phyloP scores from a whole-genome alignment of 2,888 invertebrate species.

The Trilocha varians region DNA sequence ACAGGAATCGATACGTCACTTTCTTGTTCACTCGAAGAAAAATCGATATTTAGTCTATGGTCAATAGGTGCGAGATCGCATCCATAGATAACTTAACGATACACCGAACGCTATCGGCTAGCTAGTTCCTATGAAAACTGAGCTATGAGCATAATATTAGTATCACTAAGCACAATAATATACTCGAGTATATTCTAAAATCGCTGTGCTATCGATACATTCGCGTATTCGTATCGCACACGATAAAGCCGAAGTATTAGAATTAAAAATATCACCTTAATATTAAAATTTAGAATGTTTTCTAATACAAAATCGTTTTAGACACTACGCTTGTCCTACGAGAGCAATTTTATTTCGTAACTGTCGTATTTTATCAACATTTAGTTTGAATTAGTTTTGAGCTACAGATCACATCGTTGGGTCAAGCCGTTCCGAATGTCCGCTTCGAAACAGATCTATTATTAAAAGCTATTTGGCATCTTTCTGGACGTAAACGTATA shows the following conservation, averaged over 20 bases:
- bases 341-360: not conserved
- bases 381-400: slow-evolving; percentile 42
- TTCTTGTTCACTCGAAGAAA: not conserved
- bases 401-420: slow-evolving; percentile 30
- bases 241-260: slow-evolving; percentile 44
- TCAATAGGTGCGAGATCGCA: slow-evolving; percentile 27
- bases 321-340: not conserved
- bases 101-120: slow-evolving; percentile 52
- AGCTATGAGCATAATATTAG: slow-evolving; percentile 63
- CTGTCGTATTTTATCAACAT: slow-evolving; percentile 23
- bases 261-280: slow-evolving; percentile 52
- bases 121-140: slow-evolving; percentile 65
- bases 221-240: slow-evolving; percentile 33
- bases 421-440: slow-evolving; percentile 4
- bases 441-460: slow-evolving; percentile 25
- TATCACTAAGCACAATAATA: slow-evolving; percentile 67
- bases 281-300: slow-evolving; percentile 54
- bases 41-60: not conserved
- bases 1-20: not conserved
- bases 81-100: slow-evolving; percentile 29
- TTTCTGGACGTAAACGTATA: slow-evolving; percentile 61
- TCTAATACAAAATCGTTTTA: slow-evolving; percentile 27
- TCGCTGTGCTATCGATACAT: slow-evolving; percentile 35
- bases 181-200: slow-evolving; percentile 34
- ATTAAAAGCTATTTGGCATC: slow-evolving; percentile 70